Conservation (phyloP, 2,113 vertebrate species). For the Elgaria multicarinata region DNA sequence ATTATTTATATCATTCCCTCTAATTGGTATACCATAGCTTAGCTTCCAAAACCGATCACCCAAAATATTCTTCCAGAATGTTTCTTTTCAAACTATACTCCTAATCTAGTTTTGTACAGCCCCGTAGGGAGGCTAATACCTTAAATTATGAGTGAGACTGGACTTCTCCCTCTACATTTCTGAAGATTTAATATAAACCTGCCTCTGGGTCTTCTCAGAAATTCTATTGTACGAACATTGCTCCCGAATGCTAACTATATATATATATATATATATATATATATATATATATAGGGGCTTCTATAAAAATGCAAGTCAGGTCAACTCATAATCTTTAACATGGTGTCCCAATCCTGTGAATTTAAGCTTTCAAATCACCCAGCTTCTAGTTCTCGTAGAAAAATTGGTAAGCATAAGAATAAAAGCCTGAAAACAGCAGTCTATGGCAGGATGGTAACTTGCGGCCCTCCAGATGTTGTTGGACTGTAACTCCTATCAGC, state of each 20-base stretch:
- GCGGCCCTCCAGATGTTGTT: no score
- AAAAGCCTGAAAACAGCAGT: no score
- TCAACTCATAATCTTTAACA: background rate
- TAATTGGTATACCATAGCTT: background rate
- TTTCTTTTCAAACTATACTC: background rate
- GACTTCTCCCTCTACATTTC: background rate
- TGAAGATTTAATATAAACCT: background rate
- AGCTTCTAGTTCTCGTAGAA: background rate
- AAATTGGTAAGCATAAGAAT: background rate
- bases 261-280: no score
- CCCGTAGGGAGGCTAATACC: slow-evolving; percentile 15
- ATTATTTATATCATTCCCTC: background rate
- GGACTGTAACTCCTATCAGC: no score
- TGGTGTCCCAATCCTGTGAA: background rate
- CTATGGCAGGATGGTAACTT: no score
- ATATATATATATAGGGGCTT: no score
- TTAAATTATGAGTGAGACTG: background rate
- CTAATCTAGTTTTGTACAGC: accelerated
- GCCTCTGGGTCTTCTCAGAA: no score
- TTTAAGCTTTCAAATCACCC: background rate
- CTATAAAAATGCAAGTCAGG: background rate
- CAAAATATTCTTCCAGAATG: background rate
- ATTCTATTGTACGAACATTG: no score
- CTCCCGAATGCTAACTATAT: no score
- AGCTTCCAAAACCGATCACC: background rate